These are phyloP conservation scores for Lophura swinhoii DNA, from an alignment of 2,797 vertebrate genomes.

Conservation along the genomic window DNA sequence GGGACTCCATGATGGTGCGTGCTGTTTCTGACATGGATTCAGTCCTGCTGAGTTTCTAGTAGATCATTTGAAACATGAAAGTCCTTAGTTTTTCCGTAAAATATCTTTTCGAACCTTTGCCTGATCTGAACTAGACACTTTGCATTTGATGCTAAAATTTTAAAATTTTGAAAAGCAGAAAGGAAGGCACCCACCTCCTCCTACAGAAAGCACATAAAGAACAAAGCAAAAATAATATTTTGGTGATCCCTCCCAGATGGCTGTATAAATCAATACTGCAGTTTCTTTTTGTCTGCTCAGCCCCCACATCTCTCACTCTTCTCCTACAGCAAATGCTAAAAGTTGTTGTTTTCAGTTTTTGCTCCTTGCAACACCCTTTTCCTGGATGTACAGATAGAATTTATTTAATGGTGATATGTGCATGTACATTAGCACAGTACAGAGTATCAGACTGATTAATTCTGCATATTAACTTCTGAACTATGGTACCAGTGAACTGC, in stretches of 20 bases:
- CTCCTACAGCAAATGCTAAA: background rate
- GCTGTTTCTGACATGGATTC: background rate
- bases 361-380: background rate
- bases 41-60: background rate
- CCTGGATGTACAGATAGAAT: accelerated
- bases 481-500: background rate
- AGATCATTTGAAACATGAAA: conserved; percentile 49
- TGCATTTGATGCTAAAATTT: conserved; percentile 52
- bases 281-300: background rate
- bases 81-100: conserved; percentile 16
- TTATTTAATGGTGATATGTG: background rate
- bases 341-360: background rate
- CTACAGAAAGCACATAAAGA: background rate
- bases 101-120: conserved; percentile 42
- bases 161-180: conserved; percentile 40
- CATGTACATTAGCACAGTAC: background rate
- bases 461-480: background rate
- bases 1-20: accelerated
- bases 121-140: background rate
- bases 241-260: background rate
- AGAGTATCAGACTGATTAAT: background rate
- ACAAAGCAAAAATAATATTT: background rate
- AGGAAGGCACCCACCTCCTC: background rate
- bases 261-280: background rate
- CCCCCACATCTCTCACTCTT: background rate